Evolutionary conservation across 2,888 invertebrate species (phyloP), one percentile per base, ranked within the genome.

Genomic region (Melangyna quadrimaculata): DNA sequence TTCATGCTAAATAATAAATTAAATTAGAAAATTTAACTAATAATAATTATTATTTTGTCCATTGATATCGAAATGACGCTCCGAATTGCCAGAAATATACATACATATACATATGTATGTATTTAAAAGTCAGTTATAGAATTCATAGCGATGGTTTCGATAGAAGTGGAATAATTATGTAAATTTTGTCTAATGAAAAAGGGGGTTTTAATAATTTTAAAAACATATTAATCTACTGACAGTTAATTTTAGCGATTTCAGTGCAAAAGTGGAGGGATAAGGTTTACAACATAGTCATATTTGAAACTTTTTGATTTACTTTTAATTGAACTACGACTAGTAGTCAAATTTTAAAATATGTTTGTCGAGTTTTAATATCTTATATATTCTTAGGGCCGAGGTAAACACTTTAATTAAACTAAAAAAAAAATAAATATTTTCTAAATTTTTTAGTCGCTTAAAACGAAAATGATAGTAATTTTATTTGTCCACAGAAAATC

Each of bases 1-100:
- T 51, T 80, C 84, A 84, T 84, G 84, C 84, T 75, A 79, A 35
- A 40, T 9, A 45, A 45, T 10, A 75, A n/a, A 74, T 48, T 53
- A 79, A 79, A n/a, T 35, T n/a, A n/a, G n/a, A 32, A 71, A 37
- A 24, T 70, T 37, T 45, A 32, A 69, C 12, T 61, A 51, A 9
- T 22, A 10, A 14, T 12, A 12, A 12, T 14, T 24, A 2, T 24
- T 5, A n/a, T 14, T 19, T 6, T 24, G 12, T 24, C 14, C 12
- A 24, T 12, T 48, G 1, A 4, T 12, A 10, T 22, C 2, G 22
- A 2, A 48, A 48, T 22, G 12, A 48, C 12, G 12, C 48, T 22
- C 12, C 2, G 12, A 43, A 43, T 43, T 19, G 2, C 1, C 17
- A 43, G n/a, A n/a, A n/a, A n/a, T n/a, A n/a, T n/a, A n/a, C n/a